Conservation (phyloP, 2,888 invertebrate genomes). For the Nymphalis polychloros region DNA sequence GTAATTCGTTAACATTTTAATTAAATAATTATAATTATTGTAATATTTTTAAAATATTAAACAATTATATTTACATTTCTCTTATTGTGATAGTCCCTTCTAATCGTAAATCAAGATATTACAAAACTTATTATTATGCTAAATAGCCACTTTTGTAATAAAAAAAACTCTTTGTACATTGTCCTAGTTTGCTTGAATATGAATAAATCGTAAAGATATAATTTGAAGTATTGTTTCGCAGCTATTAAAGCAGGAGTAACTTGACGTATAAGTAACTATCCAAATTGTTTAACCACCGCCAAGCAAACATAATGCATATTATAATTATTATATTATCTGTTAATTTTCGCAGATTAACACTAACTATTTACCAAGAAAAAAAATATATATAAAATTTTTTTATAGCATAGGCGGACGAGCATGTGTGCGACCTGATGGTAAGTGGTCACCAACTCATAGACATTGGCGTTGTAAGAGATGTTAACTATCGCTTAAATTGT, state of each 20-base stretch:
- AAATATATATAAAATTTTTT: no score
- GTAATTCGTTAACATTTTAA: no score
- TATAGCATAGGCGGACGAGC: no score
- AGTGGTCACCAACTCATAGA: no score
- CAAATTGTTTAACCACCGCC: slow-evolving; percentile 25
- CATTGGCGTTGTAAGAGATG: no score
- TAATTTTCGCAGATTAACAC: slow-evolving; percentile 13
- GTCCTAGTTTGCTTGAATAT: slow-evolving; percentile 15
- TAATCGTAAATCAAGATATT: slow-evolving; percentile 5
- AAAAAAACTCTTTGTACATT: neutral
- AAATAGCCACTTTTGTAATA: slow-evolving; percentile 8
- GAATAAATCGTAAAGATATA: slow-evolving; percentile 13
- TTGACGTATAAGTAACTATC: slow-evolving; percentile 19
- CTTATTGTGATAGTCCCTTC: neutral
- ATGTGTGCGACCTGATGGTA: no score
- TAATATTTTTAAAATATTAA: neutral
- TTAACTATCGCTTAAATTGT: no score
- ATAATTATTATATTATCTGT: no score
- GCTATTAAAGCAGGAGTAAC: neutral
- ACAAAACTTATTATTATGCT: slow-evolving; percentile 8
- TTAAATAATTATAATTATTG: neutral
- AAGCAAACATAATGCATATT: slow-evolving; percentile 13
- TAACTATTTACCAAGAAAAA: no score
- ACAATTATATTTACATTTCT: neutral
- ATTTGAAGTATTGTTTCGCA: slow-evolving; percentile 4